These are phyloP conservation scores for Miltochrista miniata DNA, from an alignment of 2,888 invertebrate species.

Conservation along the genomic window DNA sequence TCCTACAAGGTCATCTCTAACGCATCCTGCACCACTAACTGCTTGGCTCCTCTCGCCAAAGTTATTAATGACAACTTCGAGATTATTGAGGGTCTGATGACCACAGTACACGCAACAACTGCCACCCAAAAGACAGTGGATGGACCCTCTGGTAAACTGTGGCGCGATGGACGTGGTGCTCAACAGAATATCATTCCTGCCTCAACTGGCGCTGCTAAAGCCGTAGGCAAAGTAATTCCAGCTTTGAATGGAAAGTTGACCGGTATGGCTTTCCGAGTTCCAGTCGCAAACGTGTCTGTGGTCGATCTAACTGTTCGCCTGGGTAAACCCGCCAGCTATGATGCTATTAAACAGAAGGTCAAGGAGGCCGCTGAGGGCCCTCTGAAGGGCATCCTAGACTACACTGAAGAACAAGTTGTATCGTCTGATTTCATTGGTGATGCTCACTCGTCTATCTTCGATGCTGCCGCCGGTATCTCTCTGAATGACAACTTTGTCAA, in stretches of 20 bases:
- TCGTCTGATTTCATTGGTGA: conserved; percentile 98
- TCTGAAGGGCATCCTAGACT: conserved; percentile 95
- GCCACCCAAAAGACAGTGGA: conserved; percentile 99
- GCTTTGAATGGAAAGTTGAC: conserved; percentile 98
- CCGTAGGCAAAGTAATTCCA: conserved; percentile 99
- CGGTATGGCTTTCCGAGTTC: conserved; percentile 99
- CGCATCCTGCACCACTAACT: conserved; percentile 99
- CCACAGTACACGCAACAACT: conserved; percentile 98
- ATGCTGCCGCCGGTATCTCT: conserved; percentile 97
- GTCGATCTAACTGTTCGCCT: conserved; percentile 97
- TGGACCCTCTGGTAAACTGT: conserved; percentile 95
- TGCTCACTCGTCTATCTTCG: conserved; percentile 96
- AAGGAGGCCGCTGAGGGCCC: conserved; percentile 94
- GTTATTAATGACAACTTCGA: conserved; percentile 98
- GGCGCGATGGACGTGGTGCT: conserved; percentile 99
- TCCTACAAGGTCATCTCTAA: conserved; percentile 94
- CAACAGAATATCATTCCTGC: conserved; percentile 99
- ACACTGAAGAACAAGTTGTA: conserved; percentile 98
- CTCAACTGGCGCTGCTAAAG: conserved; percentile 99
- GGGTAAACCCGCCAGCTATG: conserved; percentile 93
- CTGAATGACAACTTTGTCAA: conserved; percentile 98
- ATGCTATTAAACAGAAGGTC: conserved; percentile 94
- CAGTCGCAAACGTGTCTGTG: conserved; percentile 98
- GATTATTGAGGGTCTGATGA: conserved; percentile 97
- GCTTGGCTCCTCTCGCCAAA: conserved; percentile 97